Percentiles rank a stretch among this genome's conserved stretches.
Evolutionary conservation across 2,888 invertebrate genomes (phyloP).

Genomic region (Xestia c-nigrum): DNA sequence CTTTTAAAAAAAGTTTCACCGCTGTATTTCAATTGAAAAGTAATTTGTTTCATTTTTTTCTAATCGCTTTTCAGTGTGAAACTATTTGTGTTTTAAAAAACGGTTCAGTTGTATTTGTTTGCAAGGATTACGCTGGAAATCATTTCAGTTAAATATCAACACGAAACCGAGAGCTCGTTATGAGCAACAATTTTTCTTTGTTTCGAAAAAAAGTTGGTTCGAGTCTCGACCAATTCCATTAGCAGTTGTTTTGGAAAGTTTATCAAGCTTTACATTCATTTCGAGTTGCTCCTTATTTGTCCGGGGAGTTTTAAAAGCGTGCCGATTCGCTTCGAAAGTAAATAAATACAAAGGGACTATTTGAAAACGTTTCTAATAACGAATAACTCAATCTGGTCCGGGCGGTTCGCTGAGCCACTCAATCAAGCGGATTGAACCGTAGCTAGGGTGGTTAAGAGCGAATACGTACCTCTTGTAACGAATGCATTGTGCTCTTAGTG

Average conservation of each 20-base stretch:
- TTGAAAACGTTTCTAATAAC: conserved; percentile 72
- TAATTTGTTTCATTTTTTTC: conserved; percentile 55
- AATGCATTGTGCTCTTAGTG: conserved; percentile 86
- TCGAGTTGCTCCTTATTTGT: conserved; percentile 72
- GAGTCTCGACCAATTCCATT: conserved; percentile 77
- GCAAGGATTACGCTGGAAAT: conserved; percentile 47
- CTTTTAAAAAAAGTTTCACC: conserved; percentile 63
- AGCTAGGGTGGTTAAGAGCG: conserved; percentile 65
- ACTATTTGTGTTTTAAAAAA: conserved; percentile 53
- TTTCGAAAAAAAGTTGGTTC: conserved; percentile 70
- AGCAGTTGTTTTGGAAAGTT: conserved; percentile 76
- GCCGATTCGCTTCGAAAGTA: conserved; percentile 63
- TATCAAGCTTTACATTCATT: conserved; percentile 76
- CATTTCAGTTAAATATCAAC: conserved; percentile 60
- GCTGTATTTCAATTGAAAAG: conserved; percentile 52
- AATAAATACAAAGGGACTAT: conserved; percentile 68
- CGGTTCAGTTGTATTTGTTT: conserved; percentile 44
- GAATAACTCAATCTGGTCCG: conserved; percentile 72
- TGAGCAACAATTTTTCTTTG: conserved; percentile 71
- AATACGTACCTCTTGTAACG: conserved; percentile 81
- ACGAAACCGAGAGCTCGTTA: conserved; percentile 56
- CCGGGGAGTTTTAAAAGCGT: conserved; percentile 70
- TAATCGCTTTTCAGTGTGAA: conserved; percentile 51
- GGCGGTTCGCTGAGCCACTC: conserved; percentile 75
- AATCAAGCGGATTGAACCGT: conserved; percentile 81